Percentiles rank a stretch among this genome's conserved stretches.
Evolutionary conservation across 64 coral and sea anemone species (phyloP).

Genomic region (Acropora tenuis): DNA sequence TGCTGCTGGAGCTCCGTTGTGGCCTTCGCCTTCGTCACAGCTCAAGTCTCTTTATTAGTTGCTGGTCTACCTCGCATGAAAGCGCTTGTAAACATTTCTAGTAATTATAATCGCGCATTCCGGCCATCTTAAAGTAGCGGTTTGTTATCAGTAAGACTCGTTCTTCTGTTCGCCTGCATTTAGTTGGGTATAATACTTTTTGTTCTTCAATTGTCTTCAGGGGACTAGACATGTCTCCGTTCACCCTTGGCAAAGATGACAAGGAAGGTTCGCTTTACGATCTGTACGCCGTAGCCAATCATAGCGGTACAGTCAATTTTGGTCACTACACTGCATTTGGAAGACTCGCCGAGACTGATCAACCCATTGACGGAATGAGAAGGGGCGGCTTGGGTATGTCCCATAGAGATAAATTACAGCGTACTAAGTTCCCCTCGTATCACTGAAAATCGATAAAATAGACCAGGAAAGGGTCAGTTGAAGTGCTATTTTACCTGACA

Average conservation of each 20-base stretch:
- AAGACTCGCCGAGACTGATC: constrained; percentile 17
- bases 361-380: constrained; percentile 30
- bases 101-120: too few species aligned
- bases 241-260: constrained; percentile 57
- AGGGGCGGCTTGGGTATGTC: constrained; percentile 56
- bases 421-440: too few species aligned
- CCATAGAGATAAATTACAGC: neutral
- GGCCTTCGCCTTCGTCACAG: too few species aligned
- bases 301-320: constrained; percentile 90
- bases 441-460: too few species aligned
- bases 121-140: too few species aligned
- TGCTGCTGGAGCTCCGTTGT: too few species aligned
- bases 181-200: neutral
- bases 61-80: too few species aligned
- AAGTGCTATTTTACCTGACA: too few species aligned
- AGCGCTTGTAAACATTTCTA: too few species aligned
- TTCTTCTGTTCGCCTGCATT: neutral
- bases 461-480: too few species aligned
- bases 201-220: constrained; percentile 4
- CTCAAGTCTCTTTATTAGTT: too few species aligned
- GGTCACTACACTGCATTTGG: constrained; percentile 92
- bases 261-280: constrained; percentile 70
- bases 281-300: constrained; percentile 83
- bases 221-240: constrained; percentile 83
- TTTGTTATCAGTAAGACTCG: neutral